These are phyloP conservation scores for Sebastes minor DNA, from an alignment of 2,797 vertebrate genomes.

Conservation along the genomic window DNA sequence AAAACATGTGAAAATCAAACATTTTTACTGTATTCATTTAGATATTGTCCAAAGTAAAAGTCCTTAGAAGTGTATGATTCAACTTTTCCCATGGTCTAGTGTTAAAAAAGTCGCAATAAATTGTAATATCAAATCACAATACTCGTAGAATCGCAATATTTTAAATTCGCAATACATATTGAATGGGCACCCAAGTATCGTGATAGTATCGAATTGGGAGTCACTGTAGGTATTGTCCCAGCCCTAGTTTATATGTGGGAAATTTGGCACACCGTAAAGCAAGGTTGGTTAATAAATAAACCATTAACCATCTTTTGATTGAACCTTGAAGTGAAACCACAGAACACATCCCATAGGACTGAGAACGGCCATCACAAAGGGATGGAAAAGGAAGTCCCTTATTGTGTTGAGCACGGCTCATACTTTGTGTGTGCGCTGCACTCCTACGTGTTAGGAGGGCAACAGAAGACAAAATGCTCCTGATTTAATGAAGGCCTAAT, in stretches of 20 bases:
- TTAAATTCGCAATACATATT: no score
- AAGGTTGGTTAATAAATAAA: not conserved
- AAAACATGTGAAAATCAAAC: not conserved
- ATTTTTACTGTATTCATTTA: no score
- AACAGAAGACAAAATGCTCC: conserved; percentile 39
- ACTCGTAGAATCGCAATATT: no score
- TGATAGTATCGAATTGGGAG: no score
- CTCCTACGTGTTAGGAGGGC: conserved; percentile 23
- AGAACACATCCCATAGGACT: not conserved
- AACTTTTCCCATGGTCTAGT: no score
- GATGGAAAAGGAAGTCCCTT: conserved; percentile 8
- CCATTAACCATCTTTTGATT: not conserved
- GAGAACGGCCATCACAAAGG: conserved; percentile 2
- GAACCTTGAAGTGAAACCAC: conserved; percentile 4
- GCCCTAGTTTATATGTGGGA: not conserved
- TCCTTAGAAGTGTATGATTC: no score
- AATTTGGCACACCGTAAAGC: not conserved
- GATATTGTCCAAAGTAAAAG: no score
- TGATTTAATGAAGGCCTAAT: conserved; percentile 66
- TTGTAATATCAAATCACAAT: no score
- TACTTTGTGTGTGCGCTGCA: conserved; percentile 18
- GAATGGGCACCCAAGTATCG: no score
- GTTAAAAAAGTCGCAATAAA: no score
- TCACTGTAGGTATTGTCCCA: no score
- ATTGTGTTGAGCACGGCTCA: conserved; percentile 16